Conservation (phyloP, 2,797 vertebrate genomes). For the Phrynocephalus guinanensis region DNA sequence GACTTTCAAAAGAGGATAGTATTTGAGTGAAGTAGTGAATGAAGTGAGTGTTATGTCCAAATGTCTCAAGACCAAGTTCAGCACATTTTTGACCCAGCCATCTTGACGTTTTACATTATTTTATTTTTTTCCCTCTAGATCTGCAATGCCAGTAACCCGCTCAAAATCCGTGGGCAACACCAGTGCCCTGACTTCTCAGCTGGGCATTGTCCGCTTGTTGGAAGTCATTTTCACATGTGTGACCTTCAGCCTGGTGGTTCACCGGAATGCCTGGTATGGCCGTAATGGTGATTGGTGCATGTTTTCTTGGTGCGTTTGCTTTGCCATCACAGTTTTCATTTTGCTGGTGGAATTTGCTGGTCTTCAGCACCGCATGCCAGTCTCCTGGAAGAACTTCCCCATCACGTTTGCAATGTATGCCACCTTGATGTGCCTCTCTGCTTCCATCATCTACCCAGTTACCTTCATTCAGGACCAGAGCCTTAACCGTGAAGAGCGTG, state of each 20-base stretch:
- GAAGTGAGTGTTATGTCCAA: no score
- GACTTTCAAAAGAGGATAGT: not conserved
- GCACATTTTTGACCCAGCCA: not conserved
- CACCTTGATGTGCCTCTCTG: constrained; percentile 86
- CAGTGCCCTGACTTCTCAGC: constrained; percentile 73
- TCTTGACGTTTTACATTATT: not conserved
- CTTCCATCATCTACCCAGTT: constrained; percentile 90
- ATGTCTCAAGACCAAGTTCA: not conserved
- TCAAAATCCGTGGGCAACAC: constrained; percentile 56
- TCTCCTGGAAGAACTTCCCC: constrained; percentile 93
- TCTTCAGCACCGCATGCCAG: constrained; percentile 82
- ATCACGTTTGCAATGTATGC: constrained; percentile 92
- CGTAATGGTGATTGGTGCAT: constrained; percentile 86
- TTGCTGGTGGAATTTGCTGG: constrained; percentile 86
- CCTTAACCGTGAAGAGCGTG: not conserved
- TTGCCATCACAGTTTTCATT: constrained; percentile 84
- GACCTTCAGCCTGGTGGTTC: constrained; percentile 87
- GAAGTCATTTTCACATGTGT: constrained; percentile 85
- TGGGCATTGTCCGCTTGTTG: constrained; percentile 85
- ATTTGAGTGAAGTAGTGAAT: not conserved
- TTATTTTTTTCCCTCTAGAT: constrained; percentile 35
- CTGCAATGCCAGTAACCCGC: constrained; percentile 54
- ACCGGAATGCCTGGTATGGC: constrained; percentile 43
- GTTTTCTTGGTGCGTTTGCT: constrained; percentile 93
- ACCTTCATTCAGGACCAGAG: constrained; percentile 75